Evolutionary conservation across 2,888 invertebrate genomes (phyloP).

Genomic region (Drosophila percnosoma): DNA sequence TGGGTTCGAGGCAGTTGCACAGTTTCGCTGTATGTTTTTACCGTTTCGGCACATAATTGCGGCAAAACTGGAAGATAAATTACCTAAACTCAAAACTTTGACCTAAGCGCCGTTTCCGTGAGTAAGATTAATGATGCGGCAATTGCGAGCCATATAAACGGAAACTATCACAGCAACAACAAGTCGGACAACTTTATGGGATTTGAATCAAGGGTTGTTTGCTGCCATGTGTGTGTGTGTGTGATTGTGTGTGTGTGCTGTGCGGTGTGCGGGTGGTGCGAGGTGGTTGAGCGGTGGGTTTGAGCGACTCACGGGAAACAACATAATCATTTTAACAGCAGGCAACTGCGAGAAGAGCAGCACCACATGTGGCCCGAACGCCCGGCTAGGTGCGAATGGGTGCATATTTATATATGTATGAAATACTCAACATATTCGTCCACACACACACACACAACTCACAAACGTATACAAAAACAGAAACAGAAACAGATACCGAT

Average conservation of each 20-base stretch:
- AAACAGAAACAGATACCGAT: background rate
- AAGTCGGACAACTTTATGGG: conserved; percentile 71
- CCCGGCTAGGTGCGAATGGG: conserved; percentile 71
- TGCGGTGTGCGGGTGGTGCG: background rate
- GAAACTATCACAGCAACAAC: conserved; percentile 62
- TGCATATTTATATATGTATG: conserved; percentile 77
- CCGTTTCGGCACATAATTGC: conserved; percentile 74
- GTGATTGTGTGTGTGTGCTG: background rate
- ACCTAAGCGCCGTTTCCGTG: conserved; percentile 81
- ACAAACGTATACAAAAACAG: background rate
- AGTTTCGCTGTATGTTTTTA: conserved; percentile 44
- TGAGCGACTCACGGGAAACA: conserved; percentile 48
- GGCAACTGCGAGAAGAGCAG: conserved; percentile 42
- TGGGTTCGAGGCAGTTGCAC: conserved; percentile 6
- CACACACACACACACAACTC: conserved; percentile 4
- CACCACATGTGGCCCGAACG: conserved; percentile 59
- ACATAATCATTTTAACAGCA: conserved; percentile 74
- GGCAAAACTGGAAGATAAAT: conserved; percentile 77
- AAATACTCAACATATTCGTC: conserved; percentile 29
- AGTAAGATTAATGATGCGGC: conserved; percentile 77
- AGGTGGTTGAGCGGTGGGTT: conserved; percentile 3
- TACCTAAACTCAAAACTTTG: conserved; percentile 80
- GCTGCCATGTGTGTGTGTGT: background rate
- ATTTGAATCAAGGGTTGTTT: conserved; percentile 63
- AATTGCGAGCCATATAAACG: conserved; percentile 72